phyloP scores from a whole-genome alignment of 2,888 invertebrate species.

The Acrocera orbiculus region DNA sequence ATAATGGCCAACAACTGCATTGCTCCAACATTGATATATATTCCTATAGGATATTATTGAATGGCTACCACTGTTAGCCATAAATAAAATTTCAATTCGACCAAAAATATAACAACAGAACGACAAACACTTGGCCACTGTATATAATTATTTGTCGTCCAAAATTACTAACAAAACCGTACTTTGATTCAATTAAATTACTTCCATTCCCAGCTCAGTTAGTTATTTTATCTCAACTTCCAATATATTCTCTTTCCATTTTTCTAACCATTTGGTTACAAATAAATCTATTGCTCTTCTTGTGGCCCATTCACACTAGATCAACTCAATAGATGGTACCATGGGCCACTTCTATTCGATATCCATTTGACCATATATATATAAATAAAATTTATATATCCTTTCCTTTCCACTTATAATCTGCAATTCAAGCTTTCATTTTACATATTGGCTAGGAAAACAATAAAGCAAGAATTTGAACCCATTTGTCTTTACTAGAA shows the following conservation, averaged over 20 bases:
- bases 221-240: neutral
- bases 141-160: constrained; percentile 10
- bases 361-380: constrained; percentile 4
- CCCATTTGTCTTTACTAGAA: constrained; percentile 12
- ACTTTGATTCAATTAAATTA: constrained; percentile 12
- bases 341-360: neutral
- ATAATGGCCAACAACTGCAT: constrained; percentile 6
- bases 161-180: constrained; percentile 4
- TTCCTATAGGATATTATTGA: constrained; percentile 8
- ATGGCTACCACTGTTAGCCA: constrained; percentile 11
- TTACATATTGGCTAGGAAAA: constrained; percentile 12
- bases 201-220: constrained; percentile 1
- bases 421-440: constrained; percentile 4
- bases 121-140: constrained; percentile 3
- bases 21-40: constrained; percentile 10
- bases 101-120: constrained; percentile 12
- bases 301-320: constrained; percentile 1
- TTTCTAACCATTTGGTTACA: neutral
- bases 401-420: neutral
- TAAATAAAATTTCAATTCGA: constrained; percentile 13
- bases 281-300: neutral
- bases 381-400: neutral
- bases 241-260: neutral
- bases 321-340: neutral
- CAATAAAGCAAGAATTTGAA: constrained; percentile 10